Percentiles rank a stretch among this genome's conserved stretches.
Conservation (phyloP, 2,888 invertebrate genomes). For the Acronicta aceris region DNA sequence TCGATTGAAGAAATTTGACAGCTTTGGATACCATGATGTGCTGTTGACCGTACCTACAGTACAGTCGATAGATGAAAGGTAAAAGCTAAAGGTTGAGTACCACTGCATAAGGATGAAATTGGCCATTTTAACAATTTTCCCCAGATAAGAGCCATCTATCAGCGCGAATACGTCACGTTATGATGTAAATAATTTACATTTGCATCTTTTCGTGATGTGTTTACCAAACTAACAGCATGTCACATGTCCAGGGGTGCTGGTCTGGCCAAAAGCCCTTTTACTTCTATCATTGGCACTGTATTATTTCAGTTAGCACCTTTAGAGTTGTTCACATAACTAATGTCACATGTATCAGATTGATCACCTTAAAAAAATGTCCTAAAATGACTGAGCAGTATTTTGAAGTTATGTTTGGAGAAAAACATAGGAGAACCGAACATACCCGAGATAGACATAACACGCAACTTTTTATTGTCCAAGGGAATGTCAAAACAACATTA, state of each 20-base stretch:
- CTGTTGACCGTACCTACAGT: too few species aligned
- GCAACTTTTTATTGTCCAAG: constrained; percentile 70
- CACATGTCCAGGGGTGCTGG: too few species aligned
- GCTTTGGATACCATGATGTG: too few species aligned
- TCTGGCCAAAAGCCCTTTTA: constrained; percentile 5
- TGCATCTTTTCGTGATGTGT: too few species aligned
- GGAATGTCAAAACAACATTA: constrained; percentile 66
- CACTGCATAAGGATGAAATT: constrained; percentile 19
- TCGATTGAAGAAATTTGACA: too few species aligned
- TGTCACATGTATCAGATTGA: constrained; percentile 14
- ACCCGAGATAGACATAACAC: constrained; percentile 72
- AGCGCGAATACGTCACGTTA: too few species aligned
- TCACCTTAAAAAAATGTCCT: not conserved
- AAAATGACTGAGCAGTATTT: constrained; percentile 18
- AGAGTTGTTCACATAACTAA: constrained; percentile 26
- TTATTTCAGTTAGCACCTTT: constrained; percentile 71
- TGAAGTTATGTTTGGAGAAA: constrained; percentile 11
- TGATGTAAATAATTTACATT: too few species aligned
- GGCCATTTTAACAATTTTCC: constrained; percentile 4
- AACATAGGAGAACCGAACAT: constrained; percentile 51
- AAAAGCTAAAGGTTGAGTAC: constrained; percentile 30
- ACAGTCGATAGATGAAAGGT: not conserved
- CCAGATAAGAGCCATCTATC: too few species aligned
- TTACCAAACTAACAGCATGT: too few species aligned
- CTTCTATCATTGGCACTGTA: constrained; percentile 72